Base-by-base conservation (phyloP, 2,888 invertebrate genomes). In the Cataglyphis rosenhaueri region DNA sequence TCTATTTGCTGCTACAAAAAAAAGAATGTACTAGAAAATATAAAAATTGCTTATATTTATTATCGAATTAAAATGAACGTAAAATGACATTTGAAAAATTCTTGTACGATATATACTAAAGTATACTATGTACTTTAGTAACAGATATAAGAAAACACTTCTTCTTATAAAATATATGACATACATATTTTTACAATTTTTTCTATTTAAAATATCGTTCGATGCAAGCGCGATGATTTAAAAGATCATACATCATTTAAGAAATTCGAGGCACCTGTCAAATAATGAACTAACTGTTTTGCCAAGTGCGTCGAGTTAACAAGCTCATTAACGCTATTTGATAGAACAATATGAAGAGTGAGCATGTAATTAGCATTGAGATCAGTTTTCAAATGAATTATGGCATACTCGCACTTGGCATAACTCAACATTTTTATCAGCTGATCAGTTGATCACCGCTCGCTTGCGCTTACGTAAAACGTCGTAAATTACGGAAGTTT, bases 391-490 rank as follows among this genome's bases (percentile, higher is more conserved):
- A 59, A 29, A 79, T 44, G 35, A 25, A 25, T 73, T 71, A 73
- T 35, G 25, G 35, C 21, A 29, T 57, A 70, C 21, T 70, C 78
- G 78, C 41, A n/a, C 44, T 57, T 21, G 32, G 35, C 78, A 61
- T 44, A 71, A 68, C n/a, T 35, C 59, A 79, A 79, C 35, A 71
- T 79, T 79, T 78, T 79, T 79, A 79, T 79, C 76, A 55, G 55
- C 55, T 29, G 12, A 76, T 75, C 76, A 25, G 44, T 71, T 32
- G 35, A 59, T 35, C 55, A 76, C 25, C 25, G 21, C 15, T 21
- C 52, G n/a, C 25, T 21, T 6, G 38, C 3, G n/a, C 21, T 78
- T 59, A 76, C n/a, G 25, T 38, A 52, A 61, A 75, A 62, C 48
- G 1, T 78, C 41, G 38, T 81, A 76, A 76, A 81, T 62, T 81